These are phyloP conservation scores for Heptranchias perlo DNA, from an alignment of 2,113 vertebrate species.

Conservation along the genomic window DNA sequence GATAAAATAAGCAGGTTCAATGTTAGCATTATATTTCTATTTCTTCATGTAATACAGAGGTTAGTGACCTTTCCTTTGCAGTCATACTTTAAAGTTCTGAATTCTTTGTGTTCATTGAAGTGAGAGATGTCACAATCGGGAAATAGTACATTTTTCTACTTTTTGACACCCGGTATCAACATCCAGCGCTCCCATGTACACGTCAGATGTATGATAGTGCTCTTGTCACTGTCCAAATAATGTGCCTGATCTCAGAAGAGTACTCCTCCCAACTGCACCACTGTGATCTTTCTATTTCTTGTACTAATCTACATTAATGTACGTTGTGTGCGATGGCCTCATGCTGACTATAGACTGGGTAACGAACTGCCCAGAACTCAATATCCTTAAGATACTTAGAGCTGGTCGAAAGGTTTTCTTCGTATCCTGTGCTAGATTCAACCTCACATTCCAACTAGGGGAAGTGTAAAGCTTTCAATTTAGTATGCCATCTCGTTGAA, in stretches of 20 bases:
- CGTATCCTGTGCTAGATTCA: too few relatives aligned
- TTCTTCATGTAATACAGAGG: not conserved
- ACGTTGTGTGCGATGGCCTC: not conserved
- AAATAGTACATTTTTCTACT: not conserved
- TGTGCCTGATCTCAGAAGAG: too few relatives aligned
- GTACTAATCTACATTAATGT: not conserved
- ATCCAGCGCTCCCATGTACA: not conserved
- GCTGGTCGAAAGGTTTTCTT: too few relatives aligned
- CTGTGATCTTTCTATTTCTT: not conserved
- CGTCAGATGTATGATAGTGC: not conserved
- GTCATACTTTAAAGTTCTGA: not conserved
- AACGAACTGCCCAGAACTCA: too few relatives aligned
- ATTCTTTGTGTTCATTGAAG: not conserved
- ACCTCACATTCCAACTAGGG: not conserved
- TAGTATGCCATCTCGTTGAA: not conserved
- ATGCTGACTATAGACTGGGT: not conserved
- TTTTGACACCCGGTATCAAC: not conserved
- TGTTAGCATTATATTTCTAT: not conserved
- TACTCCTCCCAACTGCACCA: not conserved
- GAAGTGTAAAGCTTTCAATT: not conserved
- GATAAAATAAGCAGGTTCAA: not conserved
- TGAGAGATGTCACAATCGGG: not conserved
- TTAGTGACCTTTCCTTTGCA: not conserved
- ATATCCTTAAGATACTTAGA: too few relatives aligned
- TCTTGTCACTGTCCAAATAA: not conserved